phyloP scores from a whole-genome alignment of 2,113 vertebrate genomes.

The Pycnonotus jocosus region DNA sequence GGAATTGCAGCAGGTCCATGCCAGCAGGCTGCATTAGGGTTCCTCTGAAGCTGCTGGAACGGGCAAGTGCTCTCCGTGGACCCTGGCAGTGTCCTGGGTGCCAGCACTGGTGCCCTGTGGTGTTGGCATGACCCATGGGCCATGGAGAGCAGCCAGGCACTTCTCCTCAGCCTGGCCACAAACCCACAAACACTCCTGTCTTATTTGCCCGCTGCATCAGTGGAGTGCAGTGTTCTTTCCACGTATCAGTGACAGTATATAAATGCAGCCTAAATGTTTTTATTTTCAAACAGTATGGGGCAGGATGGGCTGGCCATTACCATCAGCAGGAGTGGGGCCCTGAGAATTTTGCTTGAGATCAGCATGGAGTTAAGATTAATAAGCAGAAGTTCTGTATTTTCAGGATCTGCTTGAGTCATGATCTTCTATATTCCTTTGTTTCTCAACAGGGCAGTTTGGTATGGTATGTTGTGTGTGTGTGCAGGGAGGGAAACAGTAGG shows the following conservation, averaged over 20 bases:
- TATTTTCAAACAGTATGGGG: background rate
- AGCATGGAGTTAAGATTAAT: background rate
- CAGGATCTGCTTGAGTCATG: background rate
- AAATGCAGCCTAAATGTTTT: background rate
- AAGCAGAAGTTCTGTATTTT: background rate
- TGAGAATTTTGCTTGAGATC: background rate
- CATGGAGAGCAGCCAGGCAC: background rate
- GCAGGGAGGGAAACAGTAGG: background rate
- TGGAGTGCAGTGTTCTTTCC: background rate
- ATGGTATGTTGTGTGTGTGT: fast-evolving
- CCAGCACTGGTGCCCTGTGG: background rate
- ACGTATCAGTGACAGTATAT: fast-evolving
- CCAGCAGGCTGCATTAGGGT: background rate
- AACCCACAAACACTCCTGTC: background rate
- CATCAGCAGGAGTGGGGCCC: background rate
- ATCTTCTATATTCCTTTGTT: fast-evolving
- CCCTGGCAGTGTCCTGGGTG: background rate
- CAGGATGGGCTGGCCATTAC: background rate
- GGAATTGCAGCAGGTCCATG: background rate
- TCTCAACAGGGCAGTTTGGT: background rate
- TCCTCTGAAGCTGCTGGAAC: background rate
- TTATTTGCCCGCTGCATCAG: background rate
- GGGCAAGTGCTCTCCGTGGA: background rate
- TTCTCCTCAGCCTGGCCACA: background rate
- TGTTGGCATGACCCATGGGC: background rate